Base-by-base conservation (phyloP, 2,888 invertebrate species). In the Zygaena filipendulae region DNA sequence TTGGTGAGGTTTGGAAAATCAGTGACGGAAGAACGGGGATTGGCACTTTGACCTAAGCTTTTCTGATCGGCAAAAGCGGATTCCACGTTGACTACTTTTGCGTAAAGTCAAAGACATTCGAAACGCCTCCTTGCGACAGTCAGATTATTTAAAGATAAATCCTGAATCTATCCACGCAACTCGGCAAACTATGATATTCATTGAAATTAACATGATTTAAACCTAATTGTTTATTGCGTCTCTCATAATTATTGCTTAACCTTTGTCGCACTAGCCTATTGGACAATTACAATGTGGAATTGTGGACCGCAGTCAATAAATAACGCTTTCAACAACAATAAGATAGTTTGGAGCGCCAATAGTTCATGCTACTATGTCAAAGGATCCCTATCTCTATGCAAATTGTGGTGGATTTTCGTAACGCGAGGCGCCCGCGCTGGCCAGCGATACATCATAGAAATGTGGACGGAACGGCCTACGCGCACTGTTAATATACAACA, bases 371-470 rank as follows among this genome's bases (percentile, higher is more conserved):
- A 26, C 40, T 47, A 46, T 49, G 52, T 58, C 47, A 44, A 47
- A 43, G 61, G 62, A 67, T 68, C 45, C n/a, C 52, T 67, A 70
- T 69, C 64, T 62, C 45, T 66, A 69, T 70, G 70, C 62, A 71
- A 72, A 74, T 70, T 62, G 60, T 53, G 46, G 59, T 51, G 60
- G 68, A 68, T 70, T 77, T 77, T 72, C 70, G 74, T 68, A 72
- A 75, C 61, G 46, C 38, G 5, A 7, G 16, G 16, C 49, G 46
- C 49, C 50, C 53, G 56, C 58, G 58, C 57, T 56, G 52, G 55
- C 47, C 58, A 59, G 56, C 75, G 64, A 75, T 77, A 62, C 72
- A 75, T 77, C 77, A 77, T 74, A 68, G 64, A 64, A 69, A 72
- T 71, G 74, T 70, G 68, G 72, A 72, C 74, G 69, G 60, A 57